Evolutionary conservation across 2,888 invertebrate species (phyloP).

Genomic region (Pseudococcus jackbeardsleyi): DNA sequence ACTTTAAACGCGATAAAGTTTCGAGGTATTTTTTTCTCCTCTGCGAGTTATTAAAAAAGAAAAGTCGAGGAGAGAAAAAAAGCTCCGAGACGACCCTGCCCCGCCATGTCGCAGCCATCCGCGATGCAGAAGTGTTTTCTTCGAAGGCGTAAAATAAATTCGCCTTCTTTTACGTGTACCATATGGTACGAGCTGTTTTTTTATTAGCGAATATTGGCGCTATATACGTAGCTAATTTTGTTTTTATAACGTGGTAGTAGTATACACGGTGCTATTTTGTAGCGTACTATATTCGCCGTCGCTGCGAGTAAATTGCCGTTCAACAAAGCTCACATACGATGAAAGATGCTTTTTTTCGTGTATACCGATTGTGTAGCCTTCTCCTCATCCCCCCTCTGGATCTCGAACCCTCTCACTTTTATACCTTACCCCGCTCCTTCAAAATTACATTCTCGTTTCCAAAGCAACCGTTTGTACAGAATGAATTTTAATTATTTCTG

Average conservation of each 20-base stretch:
- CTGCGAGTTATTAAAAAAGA: background rate
- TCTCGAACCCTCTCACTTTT: background rate
- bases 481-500: constrained; percentile 14
- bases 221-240: constrained; percentile 34
- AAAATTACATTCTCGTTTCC: background rate
- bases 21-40: background rate
- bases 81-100: background rate
- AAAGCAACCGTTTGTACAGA: background rate
- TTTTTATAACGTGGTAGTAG: constrained; percentile 31
- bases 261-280: background rate
- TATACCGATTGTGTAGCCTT: no score
- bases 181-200: constrained; percentile 23
- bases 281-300: background rate
- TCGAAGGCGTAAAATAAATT: constrained; percentile 48
- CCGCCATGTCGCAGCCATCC: background rate
- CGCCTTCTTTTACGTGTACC: constrained; percentile 36
- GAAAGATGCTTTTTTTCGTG: background rate
- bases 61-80: background rate
- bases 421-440: no score
- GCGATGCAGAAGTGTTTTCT: constrained; percentile 11
- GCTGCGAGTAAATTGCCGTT: background rate
- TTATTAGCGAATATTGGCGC: constrained; percentile 40
- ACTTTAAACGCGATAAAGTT: background rate
- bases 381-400: no score
- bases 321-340: constrained; percentile 7